Evolutionary conservation across 2,888 invertebrate genomes (phyloP), one percentile per base, ranked within the genome.

Genomic region (Drosophila borealis): DNA sequence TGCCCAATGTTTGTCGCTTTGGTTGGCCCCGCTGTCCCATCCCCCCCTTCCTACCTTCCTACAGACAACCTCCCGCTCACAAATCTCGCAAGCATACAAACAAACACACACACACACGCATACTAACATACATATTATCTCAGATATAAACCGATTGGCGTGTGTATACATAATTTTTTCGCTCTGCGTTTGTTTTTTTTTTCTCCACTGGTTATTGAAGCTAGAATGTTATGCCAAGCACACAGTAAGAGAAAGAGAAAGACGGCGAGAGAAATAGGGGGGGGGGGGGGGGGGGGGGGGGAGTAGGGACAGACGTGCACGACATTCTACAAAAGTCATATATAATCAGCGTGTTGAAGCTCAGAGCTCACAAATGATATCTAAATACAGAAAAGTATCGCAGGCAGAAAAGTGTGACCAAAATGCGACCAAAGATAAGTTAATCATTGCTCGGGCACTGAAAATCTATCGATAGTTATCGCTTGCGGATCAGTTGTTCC

Each of bases 131-230:
- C 49, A 67, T 42, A 74, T 57, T 64, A 44, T 45, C 81, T 56
- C 59, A 64, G 67, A 75, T 74, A 75, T 80, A 77, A 80, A 80
- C 78, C 81, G 81, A 77, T 78, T 78, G 81, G 73, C 69, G 78
- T 73, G 78, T 81, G 81, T 78, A 81, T 81, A 78, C 78, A 78
- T 81, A 78, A 81, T 78, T 73, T 78, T 80, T 78, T 66, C 45
- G 14, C 56, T 77, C 19, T 54, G 46, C 50, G 14, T 36, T 8
- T 36, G 8, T 39, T 46, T 11, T 61, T 33, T 17, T 62, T 51
- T 50, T 44, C 29, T 45, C 33, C 59, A 51, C 57, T 68, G 67
- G 29, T 41, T 72, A 64, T 72, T 80, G 51, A 80, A 78, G 81
- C 80, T 63, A 61, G 56, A 70, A 70, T 39, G 51, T 34, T 39